Conservation (phyloP, 2,113 vertebrate genomes). For the Sphaerodactylus townsendi region DNA sequence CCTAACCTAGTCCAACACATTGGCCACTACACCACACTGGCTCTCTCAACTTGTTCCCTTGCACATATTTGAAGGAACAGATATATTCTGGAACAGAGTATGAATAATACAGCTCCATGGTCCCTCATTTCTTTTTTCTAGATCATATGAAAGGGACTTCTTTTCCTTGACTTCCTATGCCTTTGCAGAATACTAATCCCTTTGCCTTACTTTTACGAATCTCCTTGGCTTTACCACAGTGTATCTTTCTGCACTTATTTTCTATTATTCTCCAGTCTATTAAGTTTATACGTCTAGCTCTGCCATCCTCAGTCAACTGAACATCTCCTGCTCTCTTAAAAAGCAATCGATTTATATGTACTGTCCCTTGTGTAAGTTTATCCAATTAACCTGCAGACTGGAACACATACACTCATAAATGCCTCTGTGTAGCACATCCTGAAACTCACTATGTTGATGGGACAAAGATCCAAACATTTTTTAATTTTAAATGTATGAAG, state of each 20-base stretch:
- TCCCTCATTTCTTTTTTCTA: not conserved
- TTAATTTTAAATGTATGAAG: too few relatives aligned
- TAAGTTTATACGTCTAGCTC: not conserved
- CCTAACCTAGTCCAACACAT: too few relatives aligned
- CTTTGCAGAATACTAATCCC: not conserved
- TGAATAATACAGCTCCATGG: not conserved
- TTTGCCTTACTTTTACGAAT: not conserved
- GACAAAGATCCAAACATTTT: too few relatives aligned
- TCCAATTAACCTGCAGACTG: too few relatives aligned
- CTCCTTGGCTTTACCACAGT: not conserved
- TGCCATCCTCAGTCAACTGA: not conserved
- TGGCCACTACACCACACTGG: too few relatives aligned
- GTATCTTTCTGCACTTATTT: not conserved
- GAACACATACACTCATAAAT: too few relatives aligned
- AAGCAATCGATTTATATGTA: not conserved
- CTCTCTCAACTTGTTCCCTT: too few relatives aligned
- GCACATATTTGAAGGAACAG: not conserved
- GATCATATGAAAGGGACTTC: not conserved
- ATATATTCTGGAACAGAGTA: not conserved
- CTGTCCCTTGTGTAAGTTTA: too few relatives aligned
- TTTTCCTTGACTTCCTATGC: not conserved
- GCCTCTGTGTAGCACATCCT: too few relatives aligned
- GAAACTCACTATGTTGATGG: too few relatives aligned
- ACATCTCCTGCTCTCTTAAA: not conserved
- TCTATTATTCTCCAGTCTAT: not conserved